Evolutionary conservation across 2,888 invertebrate species (phyloP).

Genomic region (Agriotes lineatus): DNA sequence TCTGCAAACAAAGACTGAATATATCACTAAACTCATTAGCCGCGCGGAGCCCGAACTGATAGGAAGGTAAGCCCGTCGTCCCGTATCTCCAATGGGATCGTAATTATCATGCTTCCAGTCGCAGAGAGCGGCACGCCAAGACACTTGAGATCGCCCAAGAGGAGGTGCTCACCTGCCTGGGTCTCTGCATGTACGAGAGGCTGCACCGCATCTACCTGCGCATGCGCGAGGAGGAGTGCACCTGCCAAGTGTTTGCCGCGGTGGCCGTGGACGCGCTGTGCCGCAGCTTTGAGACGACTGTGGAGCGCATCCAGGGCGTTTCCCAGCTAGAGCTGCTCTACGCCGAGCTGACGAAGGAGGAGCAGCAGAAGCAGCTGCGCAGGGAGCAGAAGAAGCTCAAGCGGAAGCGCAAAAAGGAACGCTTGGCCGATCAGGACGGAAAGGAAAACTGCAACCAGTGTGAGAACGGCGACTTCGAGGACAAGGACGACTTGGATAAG

Average conservation of each 20-base stretch:
- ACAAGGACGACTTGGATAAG: slow-evolving; percentile 53
- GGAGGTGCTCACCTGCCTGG: slow-evolving; percentile 94
- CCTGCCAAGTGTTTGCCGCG: slow-evolving; percentile 93
- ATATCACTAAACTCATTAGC: slow-evolving; percentile 88
- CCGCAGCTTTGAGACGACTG: slow-evolving; percentile 90
- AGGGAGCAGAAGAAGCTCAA: slow-evolving; percentile 90
- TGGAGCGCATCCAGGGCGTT: slow-evolving; percentile 85
- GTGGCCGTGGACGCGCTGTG: slow-evolving; percentile 89
- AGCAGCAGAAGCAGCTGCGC: slow-evolving; percentile 85
- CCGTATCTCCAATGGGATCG: slow-evolving; percentile 12
- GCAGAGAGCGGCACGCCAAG: slow-evolving; percentile 93
- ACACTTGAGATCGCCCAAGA: slow-evolving; percentile 97
- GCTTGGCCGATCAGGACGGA: slow-evolving; percentile 67
- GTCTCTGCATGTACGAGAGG: slow-evolving; percentile 92
- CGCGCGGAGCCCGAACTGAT: slow-evolving; percentile 93
- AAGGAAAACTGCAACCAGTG: slow-evolving; percentile 51
- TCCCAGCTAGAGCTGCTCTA: slow-evolving; percentile 90
- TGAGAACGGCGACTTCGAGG: slow-evolving; percentile 60
- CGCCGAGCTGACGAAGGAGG: slow-evolving; percentile 89
- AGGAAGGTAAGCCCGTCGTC: slow-evolving; percentile 73
- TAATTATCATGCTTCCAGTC: slow-evolving; percentile 65
- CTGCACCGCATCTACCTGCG: slow-evolving; percentile 89
- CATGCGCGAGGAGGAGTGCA: slow-evolving; percentile 90
- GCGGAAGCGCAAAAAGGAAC: slow-evolving; percentile 80
- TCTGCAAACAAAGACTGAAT: slow-evolving; percentile 88